Percentiles rank a stretch among this genome's conserved stretches.
phyloP scores from a whole-genome alignment of 2,797 vertebrate genomes.

The Pachyuromys duprasi region DNA sequence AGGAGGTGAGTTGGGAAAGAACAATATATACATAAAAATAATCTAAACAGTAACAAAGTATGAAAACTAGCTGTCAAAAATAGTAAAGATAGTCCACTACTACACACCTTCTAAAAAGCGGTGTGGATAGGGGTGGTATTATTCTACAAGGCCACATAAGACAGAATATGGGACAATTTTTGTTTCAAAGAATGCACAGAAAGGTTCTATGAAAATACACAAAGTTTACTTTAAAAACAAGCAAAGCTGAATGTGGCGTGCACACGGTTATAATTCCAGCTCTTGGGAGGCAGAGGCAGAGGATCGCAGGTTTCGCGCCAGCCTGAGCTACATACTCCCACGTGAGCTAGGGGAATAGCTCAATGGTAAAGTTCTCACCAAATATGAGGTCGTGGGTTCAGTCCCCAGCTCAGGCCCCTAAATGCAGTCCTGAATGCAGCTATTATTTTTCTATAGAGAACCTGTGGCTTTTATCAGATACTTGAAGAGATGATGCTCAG shows the following conservation, averaged over 20 bases:
- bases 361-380: background rate
- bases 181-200: constrained; percentile 4
- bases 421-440: background rate
- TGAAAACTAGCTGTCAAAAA: background rate
- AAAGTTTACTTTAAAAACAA: background rate
- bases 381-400: background rate
- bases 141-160: background rate
- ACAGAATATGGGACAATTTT: background rate
- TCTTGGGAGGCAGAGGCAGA: background rate
- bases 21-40: background rate
- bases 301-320: background rate
- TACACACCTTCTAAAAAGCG: background rate
- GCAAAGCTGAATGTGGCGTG: background rate
- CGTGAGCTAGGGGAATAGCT: background rate
- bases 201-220: constrained; percentile 1
- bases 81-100: background rate
- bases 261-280: background rate
- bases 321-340: background rate
- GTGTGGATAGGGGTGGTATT: background rate
- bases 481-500: background rate
- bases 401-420: background rate
- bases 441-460: background rate
- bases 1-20: background rate
- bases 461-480: background rate
- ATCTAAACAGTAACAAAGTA: background rate